Base-by-base conservation (phyloP, 2,888 invertebrate species). In the Lasioglossum lativentre region DNA sequence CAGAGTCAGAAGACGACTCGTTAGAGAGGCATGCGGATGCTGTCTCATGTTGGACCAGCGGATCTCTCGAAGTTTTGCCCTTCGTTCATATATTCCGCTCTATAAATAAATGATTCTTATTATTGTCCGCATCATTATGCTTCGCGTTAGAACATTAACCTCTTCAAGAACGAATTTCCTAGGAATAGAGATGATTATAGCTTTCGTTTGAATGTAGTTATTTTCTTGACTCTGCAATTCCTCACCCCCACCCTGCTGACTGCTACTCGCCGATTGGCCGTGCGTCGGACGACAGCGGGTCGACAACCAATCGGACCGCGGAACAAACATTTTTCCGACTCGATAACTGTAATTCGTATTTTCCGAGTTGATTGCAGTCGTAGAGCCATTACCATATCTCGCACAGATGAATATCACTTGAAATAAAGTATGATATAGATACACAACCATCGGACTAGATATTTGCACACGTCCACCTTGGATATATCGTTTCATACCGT, bases 1-100 rank as follows among this genome's bases (percentile, higher is more conserved):
- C 90, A 87, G 85, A 83, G 87, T 88, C 90, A 88, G 85, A 90
- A 87, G 66, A 66, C 91, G 93, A 92, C 90, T 92, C 92, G 93
- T 93, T 93, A 91, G 89, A 90, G 86, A 88, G 89, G 91, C 90
- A 91, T 90, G 91, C 91, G 84, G 78, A 78, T 83, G 45, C 80
- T 80, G 78, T 68, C 82, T 45, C 34, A 40, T 30, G n/a, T 45
- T 52, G 78, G 38, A 34, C 38, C 38, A n/a, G 42, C 73, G 75
- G n/a, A 78, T 66, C 74, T 75, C 83, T 56, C 82, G 59, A 75
- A 79, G 59, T 82, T 86, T 74, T 63, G 63, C 56, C 47, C 16
- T 42, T 40, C 70, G 40, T 40, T 40, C 38, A n/a, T 23, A 70
- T 68, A 70, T 68, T 38, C 40, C 30, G 12, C 45, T 75, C 38